These are phyloP conservation scores for Desoria tigrina DNA, from an alignment of 2,888 invertebrate genomes.

Conservation along the genomic window DNA sequence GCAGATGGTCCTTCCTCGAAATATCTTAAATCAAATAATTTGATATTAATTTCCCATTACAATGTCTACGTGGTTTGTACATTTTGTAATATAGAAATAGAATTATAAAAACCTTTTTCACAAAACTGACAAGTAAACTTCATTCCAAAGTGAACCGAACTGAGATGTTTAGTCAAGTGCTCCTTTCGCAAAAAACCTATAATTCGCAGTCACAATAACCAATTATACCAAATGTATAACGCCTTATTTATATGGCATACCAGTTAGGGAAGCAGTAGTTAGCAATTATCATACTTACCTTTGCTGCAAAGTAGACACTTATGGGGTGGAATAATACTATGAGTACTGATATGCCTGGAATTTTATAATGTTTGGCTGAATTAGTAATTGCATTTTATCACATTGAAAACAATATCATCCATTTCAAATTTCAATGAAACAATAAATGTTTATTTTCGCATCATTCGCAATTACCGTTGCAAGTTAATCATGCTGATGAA, in stretches of 20 bases:
- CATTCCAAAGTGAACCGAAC: constrained; percentile 48
- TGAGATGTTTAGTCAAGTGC: constrained; percentile 48
- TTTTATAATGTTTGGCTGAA: too few relatives aligned
- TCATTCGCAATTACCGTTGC: constrained; percentile 37
- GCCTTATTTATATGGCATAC: too few relatives aligned
- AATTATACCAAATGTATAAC: too few relatives aligned
- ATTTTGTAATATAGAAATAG: background rate
- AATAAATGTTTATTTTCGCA: too few relatives aligned
- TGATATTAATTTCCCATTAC: too few relatives aligned
- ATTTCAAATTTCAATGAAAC: background rate
- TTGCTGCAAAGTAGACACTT: constrained; percentile 48
- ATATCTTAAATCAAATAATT: constrained; percentile 30
- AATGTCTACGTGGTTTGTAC: too few relatives aligned
- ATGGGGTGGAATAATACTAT: constrained; percentile 43
- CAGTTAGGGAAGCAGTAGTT: too few relatives aligned
- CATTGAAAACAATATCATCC: background rate
- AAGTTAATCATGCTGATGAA: constrained; percentile 42
- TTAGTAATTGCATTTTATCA: background rate
- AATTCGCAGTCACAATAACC: too few relatives aligned
- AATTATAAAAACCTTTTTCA: constrained; percentile 37
- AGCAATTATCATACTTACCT: too few relatives aligned
- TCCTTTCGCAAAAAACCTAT: constrained; percentile 47
- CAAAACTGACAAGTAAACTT: constrained; percentile 50
- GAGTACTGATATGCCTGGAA: constrained; percentile 44
- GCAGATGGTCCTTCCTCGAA: constrained; percentile 47